Percentiles rank a stretch among this genome's conserved stretches.
Conservation (phyloP, 2,888 invertebrate genomes). For the Epirrita christyi region DNA sequence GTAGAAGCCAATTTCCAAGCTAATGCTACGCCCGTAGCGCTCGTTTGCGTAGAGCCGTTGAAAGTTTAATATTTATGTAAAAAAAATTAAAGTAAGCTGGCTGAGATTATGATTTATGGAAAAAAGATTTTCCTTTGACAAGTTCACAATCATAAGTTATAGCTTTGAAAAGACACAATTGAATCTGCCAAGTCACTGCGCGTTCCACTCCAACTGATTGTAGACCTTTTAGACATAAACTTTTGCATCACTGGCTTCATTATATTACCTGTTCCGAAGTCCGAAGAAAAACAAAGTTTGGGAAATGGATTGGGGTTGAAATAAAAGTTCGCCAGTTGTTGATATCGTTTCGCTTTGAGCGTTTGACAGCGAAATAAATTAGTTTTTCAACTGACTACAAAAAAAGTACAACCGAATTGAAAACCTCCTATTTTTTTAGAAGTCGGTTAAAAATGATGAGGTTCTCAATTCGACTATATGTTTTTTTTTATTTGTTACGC, state of each 20-base stretch:
- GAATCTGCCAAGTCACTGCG: background rate
- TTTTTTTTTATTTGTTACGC: too few relatives aligned
- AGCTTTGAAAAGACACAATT: background rate
- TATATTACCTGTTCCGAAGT: background rate
- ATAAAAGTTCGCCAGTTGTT: constrained; percentile 15
- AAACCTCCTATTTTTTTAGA: too few relatives aligned
- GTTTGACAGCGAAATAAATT: too few relatives aligned
- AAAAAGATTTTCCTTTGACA: too few relatives aligned
- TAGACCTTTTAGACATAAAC: too few relatives aligned
- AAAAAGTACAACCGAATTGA: too few relatives aligned
- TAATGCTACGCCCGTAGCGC: background rate
- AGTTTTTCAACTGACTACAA: too few relatives aligned
- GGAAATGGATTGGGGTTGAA: constrained; percentile 3
- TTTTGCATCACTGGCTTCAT: constrained; percentile 1
- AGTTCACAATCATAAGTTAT: too few relatives aligned
- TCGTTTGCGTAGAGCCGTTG: background rate
- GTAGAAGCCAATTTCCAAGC: constrained; percentile 3
- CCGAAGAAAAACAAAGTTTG: constrained; percentile 11
- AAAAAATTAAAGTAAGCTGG: background rate
- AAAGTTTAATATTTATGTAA: background rate
- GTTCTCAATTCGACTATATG: too few relatives aligned
- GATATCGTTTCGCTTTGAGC: constrained; percentile 1
- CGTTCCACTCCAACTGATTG: background rate
- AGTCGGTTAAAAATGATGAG: too few relatives aligned
- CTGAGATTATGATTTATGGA: too few relatives aligned